Base-by-base conservation (phyloP, 2,888 invertebrate species). In the Drosophila histrio region DNA sequence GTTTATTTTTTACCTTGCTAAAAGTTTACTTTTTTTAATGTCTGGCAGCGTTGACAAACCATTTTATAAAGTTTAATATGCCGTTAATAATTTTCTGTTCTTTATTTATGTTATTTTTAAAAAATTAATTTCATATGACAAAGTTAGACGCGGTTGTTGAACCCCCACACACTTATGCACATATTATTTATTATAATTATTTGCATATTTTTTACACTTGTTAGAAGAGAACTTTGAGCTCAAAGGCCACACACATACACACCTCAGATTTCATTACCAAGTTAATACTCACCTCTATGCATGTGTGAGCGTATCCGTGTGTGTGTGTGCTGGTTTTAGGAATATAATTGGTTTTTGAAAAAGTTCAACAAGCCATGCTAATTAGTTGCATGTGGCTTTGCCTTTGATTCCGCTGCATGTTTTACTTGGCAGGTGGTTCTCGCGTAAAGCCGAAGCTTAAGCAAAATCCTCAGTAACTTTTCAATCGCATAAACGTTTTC, bases 311-410 rank as follows among this genome's bases (percentile, higher is more conserved):
- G 38, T 57, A 19, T 21, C 19, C 63, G 60, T 56, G 46, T 60
- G 50, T 72, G 57, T 63, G 30, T 67, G 32, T 61, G 59, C 49
- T 34, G 47, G 59, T 43, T 72, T 62, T 64, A 70, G 64, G 70
- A 74, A 78, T 72, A 81, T 83, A 87, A 88, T 85, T 85, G 85
- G 81, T 84, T 87, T 87, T 88, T 86, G 75, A 87, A 87, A 85
- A 88, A 88, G 87, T 75, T 85, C 73, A 88, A 79, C 88, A 88
- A 80, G 74, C 88, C 86, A 83, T 87, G 86, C 72, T 85, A 85
- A 85, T 85, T 85, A 85, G 83, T 79, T 79, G 62, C 62, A 59
- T 77, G 76, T 67, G 63, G 78, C 84, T 80, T 83, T 83, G 60
- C 66, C 83, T 85, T 84, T 85, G 85, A 78, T 60, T 73, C 34